phyloP scores from a whole-genome alignment of 2,113 vertebrate genomes.

The Lagopus leucura region DNA sequence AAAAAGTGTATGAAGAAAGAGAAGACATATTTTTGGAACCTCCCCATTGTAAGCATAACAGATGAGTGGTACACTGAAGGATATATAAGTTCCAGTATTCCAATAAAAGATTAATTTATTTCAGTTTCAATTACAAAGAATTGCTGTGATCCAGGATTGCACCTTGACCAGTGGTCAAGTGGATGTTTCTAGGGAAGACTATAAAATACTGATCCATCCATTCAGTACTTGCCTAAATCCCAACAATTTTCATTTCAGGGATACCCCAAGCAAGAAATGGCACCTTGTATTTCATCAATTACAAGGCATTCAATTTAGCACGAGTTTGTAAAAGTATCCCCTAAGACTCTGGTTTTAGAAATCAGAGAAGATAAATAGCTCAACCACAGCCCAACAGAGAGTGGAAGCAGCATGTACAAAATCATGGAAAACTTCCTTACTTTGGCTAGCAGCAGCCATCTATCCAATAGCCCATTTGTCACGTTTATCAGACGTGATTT shows the following conservation, averaged over 20 bases:
- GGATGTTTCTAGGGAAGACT: neutral
- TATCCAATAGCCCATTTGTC: neutral
- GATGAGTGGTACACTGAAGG: neutral
- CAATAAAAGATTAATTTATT: neutral
- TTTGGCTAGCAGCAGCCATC: neutral
- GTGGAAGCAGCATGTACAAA: rapidly evolving
- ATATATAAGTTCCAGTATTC: neutral
- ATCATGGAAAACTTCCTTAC: neutral
- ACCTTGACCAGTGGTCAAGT: neutral
- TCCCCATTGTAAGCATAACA: neutral
- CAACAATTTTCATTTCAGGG: neutral
- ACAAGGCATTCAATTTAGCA: neutral
- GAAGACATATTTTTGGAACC: neutral
- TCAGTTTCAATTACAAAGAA: neutral
- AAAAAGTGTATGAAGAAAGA: neutral
- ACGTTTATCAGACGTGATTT: neutral
- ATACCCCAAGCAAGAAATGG: neutral
- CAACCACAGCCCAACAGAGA: neutral
- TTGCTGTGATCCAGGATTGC: neutral
- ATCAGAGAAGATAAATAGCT: neutral
- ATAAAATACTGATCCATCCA: neutral
- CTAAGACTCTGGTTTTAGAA: neutral
- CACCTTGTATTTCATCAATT: neutral
- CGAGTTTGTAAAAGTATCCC: neutral
- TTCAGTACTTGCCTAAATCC: neutral